Percentiles rank a stretch among this genome's conserved stretches.
Conservation (phyloP, 92 coral and sea anemone species). For the Montipora capitata region DNA sequence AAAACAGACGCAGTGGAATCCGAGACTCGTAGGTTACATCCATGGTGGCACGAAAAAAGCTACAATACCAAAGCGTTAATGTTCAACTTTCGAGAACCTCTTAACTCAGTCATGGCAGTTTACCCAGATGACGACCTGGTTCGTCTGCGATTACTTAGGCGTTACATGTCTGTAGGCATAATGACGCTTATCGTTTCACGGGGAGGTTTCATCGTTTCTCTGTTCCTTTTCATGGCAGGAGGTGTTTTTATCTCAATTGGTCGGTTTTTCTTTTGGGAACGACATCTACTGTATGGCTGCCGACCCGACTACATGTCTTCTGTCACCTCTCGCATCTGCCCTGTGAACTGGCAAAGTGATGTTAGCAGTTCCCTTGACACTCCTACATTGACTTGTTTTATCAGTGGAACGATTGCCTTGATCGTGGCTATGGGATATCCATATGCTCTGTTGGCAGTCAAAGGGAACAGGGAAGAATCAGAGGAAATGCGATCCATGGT, state of each 20-base stretch:
- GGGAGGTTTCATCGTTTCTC: background rate
- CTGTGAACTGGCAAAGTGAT: background rate
- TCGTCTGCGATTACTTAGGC: background rate
- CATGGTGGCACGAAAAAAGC: background rate
- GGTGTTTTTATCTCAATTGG: background rate
- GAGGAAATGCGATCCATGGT: background rate
- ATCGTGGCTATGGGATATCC: background rate
- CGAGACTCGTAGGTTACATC: background rate
- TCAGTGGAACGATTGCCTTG: background rate
- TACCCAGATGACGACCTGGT: background rate
- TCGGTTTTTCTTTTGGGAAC: constrained; percentile 18
- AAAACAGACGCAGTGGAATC: background rate
- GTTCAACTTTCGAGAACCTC: background rate
- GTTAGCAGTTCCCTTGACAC: background rate
- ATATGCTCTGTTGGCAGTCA: background rate
- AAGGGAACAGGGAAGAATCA: constrained; percentile 7
- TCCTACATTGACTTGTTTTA: background rate
- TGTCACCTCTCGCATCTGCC: background rate
- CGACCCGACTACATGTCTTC: background rate
- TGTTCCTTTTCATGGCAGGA: background rate
- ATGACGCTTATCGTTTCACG: background rate
- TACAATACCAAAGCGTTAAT: background rate
- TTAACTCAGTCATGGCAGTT: background rate
- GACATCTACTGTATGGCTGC: background rate
- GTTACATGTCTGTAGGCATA: constrained; percentile 6